A percentile compares a stretch with the other conserved stretches of the same genome.
Evolutionary conservation across 2,113 vertebrate species (phyloP).

Genomic region (Plecturocebus donacophilus): DNA sequence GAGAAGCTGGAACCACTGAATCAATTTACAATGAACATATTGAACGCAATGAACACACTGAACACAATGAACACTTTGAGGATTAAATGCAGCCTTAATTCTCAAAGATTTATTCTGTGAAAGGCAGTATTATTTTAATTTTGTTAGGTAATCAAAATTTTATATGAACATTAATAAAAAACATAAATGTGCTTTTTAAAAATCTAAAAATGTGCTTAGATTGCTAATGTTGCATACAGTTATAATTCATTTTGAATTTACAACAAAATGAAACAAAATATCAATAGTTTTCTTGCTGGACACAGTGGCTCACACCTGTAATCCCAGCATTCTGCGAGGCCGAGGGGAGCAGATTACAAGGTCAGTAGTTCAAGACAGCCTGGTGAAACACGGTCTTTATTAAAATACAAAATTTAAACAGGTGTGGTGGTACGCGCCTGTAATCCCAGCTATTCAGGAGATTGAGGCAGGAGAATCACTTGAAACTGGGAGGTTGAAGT

Average conservation of each 20-base stretch:
- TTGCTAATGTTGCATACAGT: background rate
- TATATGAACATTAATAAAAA: background rate
- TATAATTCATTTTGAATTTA: background rate
- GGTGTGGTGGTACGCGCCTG: too few species aligned
- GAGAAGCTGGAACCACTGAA: slow-evolving; percentile 9
- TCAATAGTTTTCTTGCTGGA: background rate
- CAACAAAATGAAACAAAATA: background rate
- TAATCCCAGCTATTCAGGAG: too few species aligned
- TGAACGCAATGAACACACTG: slow-evolving; percentile 32
- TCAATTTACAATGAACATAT: slow-evolving; percentile 42
- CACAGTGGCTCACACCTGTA: too few species aligned
- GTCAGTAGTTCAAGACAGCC: too few species aligned
- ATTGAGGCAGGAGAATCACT: too few species aligned
- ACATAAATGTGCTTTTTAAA: background rate
- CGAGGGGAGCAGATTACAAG: too few species aligned
- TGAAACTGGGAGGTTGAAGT: too few species aligned
- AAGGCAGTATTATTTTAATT: slow-evolving; percentile 42
- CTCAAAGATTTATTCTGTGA: slow-evolving; percentile 20
- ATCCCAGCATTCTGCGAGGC: too few species aligned
- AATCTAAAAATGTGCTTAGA: background rate
- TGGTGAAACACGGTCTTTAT: too few species aligned
- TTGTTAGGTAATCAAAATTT: slow-evolving; percentile 36
- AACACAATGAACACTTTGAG: slow-evolving; percentile 22
- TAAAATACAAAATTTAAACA: too few species aligned
- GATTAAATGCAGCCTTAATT: slow-evolving; percentile 54